Conservation (phyloP, 2,113 vertebrate genomes). For the Chloebia gouldiae region DNA sequence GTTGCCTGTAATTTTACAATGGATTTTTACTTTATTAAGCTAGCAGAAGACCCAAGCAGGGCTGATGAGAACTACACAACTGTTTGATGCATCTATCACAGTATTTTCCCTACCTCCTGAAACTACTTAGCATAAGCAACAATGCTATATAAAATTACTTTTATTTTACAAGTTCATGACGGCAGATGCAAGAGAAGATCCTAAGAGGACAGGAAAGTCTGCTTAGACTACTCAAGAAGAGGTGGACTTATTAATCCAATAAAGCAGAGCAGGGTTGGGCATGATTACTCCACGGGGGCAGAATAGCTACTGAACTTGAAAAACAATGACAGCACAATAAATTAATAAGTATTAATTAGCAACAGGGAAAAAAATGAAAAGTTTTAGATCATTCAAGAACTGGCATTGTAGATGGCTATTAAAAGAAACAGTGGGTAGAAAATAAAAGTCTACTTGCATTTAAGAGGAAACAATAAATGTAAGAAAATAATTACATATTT, state of each 20-base stretch:
- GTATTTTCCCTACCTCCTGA: neutral
- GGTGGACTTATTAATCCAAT: neutral
- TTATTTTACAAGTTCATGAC: neutral
- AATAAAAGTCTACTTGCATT: neutral
- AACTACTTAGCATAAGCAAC: neutral
- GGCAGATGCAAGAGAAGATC: neutral
- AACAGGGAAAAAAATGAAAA: neutral
- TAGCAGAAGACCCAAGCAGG: neutral
- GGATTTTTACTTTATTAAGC: neutral
- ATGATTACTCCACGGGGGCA: neutral
- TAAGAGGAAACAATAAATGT: neutral
- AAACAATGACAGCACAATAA: neutral
- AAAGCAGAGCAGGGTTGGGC: neutral
- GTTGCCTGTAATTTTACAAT: neutral
- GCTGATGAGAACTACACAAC: neutral
- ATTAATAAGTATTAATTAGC: neutral
- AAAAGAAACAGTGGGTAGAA: neutral
- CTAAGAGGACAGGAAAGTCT: neutral
- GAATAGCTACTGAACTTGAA: neutral
- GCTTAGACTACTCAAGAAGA: neutral
- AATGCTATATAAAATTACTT: neutral
- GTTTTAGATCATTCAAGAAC: neutral
- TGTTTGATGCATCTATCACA: neutral
- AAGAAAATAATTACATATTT: neutral
- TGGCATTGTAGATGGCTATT: neutral